These are phyloP conservation scores for Ceratosolen fusciceps DNA, from an alignment of 1,140 invertebrate genomes.

Conservation along the genomic window DNA sequence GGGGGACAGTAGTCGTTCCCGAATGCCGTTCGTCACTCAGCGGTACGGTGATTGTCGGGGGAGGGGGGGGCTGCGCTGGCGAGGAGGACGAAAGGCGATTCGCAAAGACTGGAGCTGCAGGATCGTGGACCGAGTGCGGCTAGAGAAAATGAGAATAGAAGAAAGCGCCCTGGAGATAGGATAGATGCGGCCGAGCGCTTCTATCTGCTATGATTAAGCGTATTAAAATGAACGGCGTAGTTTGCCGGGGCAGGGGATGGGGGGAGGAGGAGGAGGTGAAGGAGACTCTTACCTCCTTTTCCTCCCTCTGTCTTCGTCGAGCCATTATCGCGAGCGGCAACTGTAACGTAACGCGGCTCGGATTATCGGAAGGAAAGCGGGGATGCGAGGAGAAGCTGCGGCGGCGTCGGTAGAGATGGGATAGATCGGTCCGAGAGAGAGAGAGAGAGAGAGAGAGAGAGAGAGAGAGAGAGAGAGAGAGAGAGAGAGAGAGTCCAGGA, in stretches of 20 bases:
- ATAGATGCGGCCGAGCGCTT: neutral
- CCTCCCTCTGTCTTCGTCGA: neutral
- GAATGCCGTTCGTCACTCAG: too few species aligned
- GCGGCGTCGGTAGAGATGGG: too few species aligned
- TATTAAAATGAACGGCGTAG: constrained; percentile 11
- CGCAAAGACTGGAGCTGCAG: neutral
- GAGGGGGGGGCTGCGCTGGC: too few species aligned
- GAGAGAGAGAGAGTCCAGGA: neutral
- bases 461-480: neutral
- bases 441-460: neutral
- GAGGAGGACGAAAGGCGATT: neutral
- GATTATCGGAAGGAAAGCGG: neutral
- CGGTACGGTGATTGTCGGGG: too few species aligned
- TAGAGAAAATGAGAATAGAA: too few species aligned
- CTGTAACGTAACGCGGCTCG: neutral
- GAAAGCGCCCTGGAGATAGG: too few species aligned
- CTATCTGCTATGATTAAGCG: neutral
- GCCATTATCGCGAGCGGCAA: constrained; percentile 25
- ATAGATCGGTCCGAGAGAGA: neutral
- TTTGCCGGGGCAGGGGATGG: neutral
- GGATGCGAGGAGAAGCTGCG: neutral
- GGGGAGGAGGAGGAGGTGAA: neutral
- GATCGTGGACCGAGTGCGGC: too few species aligned
- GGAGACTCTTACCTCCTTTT: neutral
- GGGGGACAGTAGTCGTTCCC: too few species aligned